phyloP scores from a whole-genome alignment of 2,797 vertebrate species.

The Denticeps clupeoides region DNA sequence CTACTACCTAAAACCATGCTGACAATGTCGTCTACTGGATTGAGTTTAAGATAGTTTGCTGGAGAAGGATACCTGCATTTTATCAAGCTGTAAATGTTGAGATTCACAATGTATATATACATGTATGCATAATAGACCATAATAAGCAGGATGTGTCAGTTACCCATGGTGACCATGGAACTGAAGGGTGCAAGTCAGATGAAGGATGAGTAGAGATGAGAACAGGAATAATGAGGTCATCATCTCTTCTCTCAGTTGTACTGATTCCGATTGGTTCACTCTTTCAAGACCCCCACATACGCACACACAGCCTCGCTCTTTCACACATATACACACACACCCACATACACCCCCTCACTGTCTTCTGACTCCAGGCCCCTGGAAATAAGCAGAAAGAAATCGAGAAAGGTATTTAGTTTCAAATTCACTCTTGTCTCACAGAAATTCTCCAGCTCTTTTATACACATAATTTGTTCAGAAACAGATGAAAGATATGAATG shows the following conservation, averaged over 20 bases:
- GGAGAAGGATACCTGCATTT: too few species aligned
- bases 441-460: too few species aligned
- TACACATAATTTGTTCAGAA: too few species aligned
- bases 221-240: slow-evolving; percentile 51
- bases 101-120: background rate
- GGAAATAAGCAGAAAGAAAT: too few species aligned
- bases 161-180: slow-evolving; percentile 57
- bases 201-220: slow-evolving; percentile 56
- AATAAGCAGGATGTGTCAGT: slow-evolving; percentile 38
- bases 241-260: slow-evolving; percentile 39
- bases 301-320: background rate
- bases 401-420: too few species aligned
- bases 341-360: too few species aligned
- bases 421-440: too few species aligned
- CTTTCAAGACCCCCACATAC: background rate
- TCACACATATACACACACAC: background rate
- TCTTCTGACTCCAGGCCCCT: too few species aligned
- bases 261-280: background rate
- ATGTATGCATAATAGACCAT: slow-evolving; percentile 6
- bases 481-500: too few species aligned
- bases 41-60: too few species aligned
- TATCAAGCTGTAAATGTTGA: slow-evolving; percentile 12
- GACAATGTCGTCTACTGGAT: too few species aligned
- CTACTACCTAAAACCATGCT: too few species aligned
- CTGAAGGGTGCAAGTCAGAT: slow-evolving; percentile 48